Conservation (phyloP, 2,888 invertebrate genomes). For the Syrista parreyssii region DNA sequence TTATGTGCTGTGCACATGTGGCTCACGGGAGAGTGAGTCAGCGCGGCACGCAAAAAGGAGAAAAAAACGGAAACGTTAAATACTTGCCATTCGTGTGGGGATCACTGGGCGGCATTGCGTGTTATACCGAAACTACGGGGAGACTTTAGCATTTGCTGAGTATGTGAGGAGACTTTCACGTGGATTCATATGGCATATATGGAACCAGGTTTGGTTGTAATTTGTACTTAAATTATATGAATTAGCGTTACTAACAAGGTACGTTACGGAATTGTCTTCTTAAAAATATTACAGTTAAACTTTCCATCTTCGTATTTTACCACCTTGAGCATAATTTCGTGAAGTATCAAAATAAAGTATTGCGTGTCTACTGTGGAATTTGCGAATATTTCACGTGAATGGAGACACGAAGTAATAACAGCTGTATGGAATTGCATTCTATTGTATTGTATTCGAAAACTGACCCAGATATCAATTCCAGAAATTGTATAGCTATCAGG, state of each 20-base stretch:
- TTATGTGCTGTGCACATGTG: constrained; percentile 2
- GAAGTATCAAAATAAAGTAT: background rate
- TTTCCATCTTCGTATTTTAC: background rate
- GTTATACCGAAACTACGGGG: background rate
- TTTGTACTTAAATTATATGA: background rate
- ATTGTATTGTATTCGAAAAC: background rate
- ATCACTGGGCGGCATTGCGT: background rate
- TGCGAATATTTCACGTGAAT: background rate
- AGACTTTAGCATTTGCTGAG: background rate
- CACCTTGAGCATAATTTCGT: background rate
- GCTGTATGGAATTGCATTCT: background rate
- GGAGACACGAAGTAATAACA: no score
- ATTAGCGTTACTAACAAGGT: background rate
- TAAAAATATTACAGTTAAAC: background rate
- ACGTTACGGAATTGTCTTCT: no score
- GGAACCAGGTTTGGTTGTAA: background rate
- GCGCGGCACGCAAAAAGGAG: background rate
- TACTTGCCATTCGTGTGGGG: background rate
- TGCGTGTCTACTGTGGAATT: background rate
- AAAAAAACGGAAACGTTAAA: background rate
- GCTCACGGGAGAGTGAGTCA: background rate
- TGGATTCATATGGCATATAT: no score
- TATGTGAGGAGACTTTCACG: background rate
- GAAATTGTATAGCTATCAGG: background rate
- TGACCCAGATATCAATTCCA: background rate